Evolutionary conservation across 2,888 invertebrate species (phyloP).

Genomic region (Heteromyza rotundicornis): DNA sequence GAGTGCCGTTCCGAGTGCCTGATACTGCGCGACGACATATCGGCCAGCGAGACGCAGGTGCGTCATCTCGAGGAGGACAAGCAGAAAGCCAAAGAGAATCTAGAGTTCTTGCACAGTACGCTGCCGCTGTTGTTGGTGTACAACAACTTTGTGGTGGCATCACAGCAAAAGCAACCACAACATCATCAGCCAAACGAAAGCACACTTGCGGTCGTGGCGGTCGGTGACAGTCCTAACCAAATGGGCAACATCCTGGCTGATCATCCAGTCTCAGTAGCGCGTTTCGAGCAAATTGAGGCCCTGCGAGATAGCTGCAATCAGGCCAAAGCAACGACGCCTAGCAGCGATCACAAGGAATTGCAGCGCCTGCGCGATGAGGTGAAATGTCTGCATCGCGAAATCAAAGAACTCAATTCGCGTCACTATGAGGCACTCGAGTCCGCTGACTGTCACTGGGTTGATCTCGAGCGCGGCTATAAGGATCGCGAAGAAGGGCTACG

Average conservation of each 20-base stretch:
- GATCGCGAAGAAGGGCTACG: conserved; percentile 65
- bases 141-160: conserved; percentile 25
- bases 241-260: conserved; percentile 37
- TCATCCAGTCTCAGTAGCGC: neutral
- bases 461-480: conserved; percentile 72
- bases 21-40: conserved; percentile 54
- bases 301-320: conserved; percentile 9
- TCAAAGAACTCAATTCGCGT: conserved; percentile 69
- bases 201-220: conserved; percentile 23
- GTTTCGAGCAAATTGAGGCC: conserved; percentile 8
- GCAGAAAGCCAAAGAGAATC: conserved; percentile 54
- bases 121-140: conserved; percentile 50
- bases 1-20: conserved; percentile 58
- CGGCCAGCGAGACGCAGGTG: conserved; percentile 55
- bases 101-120: conserved; percentile 47
- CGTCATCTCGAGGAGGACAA: conserved; percentile 57
- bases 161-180: neutral
- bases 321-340: neutral
- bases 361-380: conserved; percentile 52
- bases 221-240: conserved; percentile 23
- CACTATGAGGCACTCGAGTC: conserved; percentile 75
- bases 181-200: neutral
- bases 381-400: conserved; percentile 55
- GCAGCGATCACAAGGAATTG: conserved; percentile 33
- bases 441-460: conserved; percentile 75